Base-by-base conservation (phyloP, 92 coral and sea anemone species). In the Porites cylindrica region DNA sequence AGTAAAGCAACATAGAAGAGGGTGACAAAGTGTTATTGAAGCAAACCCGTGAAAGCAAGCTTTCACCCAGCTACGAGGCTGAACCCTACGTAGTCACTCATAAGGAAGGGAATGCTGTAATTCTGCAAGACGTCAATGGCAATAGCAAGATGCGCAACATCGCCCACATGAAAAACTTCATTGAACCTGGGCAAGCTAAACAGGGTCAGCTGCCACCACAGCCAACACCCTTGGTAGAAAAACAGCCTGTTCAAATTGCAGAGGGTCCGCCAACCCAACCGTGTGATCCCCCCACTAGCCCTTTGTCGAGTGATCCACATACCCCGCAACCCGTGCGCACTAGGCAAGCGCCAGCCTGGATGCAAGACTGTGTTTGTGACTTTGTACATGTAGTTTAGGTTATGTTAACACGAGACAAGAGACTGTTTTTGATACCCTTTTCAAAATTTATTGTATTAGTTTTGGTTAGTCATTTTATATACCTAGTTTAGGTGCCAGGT, bases 1-100 rank as follows among this genome's bases (percentile, higher is more conserved):
- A 88, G 51, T 54, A 38, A 72, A 93, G 93, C 77, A 78, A 29
- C 65, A 82, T 86, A 11, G 50, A 21, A 14, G 91, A 86, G 70
- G 94, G 89, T 38, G 96, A 93, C 74, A 79, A 84, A 65, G 91
- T 93, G 65, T 83, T 87, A 51, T 75, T 87, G 23, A 83, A 76
- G 70, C 89, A 87, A 81, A 50, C 86, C 5, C 79, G 88, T 10
- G 86, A 88, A 50, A 84, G 81, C 88, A 92, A 85, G 66, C 76
- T 83, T 63, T 83, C 88, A 24, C 77, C 92, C 4, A 80, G 56
- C 56, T 88, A 86, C 60, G 90, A 89, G 68, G 91, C 88, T 70
- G 76, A 66, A 6, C 92, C 93, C 1, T 85, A 85, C 79, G 81
- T 47, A 52, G 95, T 92, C 71, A 61, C 74, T n/a, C 88, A 87